Conservation (phyloP, 1,140 invertebrate species). For the Drosophila kanapiae region DNA sequence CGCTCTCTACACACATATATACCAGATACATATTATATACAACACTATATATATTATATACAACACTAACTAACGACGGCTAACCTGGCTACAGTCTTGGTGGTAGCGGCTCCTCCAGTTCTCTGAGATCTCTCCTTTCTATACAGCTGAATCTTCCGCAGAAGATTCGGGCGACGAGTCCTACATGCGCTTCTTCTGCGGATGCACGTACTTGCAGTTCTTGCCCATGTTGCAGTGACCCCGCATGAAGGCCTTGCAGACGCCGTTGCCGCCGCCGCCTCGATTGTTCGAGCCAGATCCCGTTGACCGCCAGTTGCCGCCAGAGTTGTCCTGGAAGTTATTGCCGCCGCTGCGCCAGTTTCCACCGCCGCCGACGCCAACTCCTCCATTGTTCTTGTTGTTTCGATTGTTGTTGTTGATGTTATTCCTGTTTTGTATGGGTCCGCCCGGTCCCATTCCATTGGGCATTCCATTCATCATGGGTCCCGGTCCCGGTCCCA, state of each 20-base stretch:
- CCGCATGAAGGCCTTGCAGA: constrained; percentile 92
- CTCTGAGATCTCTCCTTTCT: constrained; percentile 53
- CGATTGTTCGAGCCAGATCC: constrained; percentile 72
- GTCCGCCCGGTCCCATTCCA: constrained; percentile 56
- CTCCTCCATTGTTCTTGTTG: constrained; percentile 53
- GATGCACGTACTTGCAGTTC: constrained; percentile 92
- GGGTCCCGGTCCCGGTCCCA: constrained; percentile 58
- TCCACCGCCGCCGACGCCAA: constrained; percentile 45
- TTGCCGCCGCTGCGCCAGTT: constrained; percentile 74
- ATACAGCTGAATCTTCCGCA: constrained; percentile 71
- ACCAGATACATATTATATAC: constrained; percentile 38
- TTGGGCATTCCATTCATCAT: constrained; percentile 85
- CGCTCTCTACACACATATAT: constrained; percentile 15
- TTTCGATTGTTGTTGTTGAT: constrained; percentile 56
- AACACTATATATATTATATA: neutral
- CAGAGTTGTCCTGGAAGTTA: constrained; percentile 74
- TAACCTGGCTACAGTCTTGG: constrained; percentile 47
- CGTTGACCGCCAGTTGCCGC: constrained; percentile 80
- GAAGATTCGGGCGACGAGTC: constrained; percentile 73
- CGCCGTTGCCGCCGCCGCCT: constrained; percentile 83
- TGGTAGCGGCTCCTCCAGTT: constrained; percentile 3
- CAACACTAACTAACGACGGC: constrained; percentile 24
- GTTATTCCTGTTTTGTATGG: constrained; percentile 56
- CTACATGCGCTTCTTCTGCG: constrained; percentile 87
- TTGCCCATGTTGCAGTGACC: constrained; percentile 92